Conservation (phyloP, 2,113 vertebrate genomes). For the Anoplopoma fimbria region DNA sequence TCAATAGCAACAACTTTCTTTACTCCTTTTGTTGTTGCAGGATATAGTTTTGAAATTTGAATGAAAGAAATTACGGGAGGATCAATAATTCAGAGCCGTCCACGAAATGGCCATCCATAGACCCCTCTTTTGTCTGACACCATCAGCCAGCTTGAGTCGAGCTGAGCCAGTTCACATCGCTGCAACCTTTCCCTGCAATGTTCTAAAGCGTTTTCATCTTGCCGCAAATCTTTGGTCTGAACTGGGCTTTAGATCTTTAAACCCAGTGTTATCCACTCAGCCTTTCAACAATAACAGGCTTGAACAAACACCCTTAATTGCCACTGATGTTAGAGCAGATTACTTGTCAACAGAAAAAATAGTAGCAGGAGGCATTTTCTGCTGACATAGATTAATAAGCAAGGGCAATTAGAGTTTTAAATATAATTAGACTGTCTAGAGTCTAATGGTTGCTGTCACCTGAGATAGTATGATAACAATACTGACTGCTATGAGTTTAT, state of each 20-base stretch:
- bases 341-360: constrained; percentile 45
- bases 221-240: not conserved
- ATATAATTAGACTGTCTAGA: constrained; percentile 35
- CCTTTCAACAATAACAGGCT: constrained; percentile 8
- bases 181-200: not conserved
- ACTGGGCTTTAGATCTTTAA: constrained; percentile 4
- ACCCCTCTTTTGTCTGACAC: too few relatives aligned
- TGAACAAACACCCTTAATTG: constrained; percentile 16
- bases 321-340: constrained; percentile 19
- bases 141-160: not conserved
- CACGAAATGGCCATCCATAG: too few relatives aligned
- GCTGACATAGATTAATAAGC: constrained; percentile 42
- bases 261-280: not conserved
- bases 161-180: not conserved
- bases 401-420: constrained; percentile 29
- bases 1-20: not conserved
- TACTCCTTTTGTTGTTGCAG: too few relatives aligned
- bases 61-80: too few relatives aligned
- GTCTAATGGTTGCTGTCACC: constrained; percentile 45
- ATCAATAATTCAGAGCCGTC: too few relatives aligned
- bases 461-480: constrained; percentile 59
- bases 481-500: constrained; percentile 50
- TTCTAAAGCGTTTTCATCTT: not conserved
- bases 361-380: constrained; percentile 26
- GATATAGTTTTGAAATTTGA: too few relatives aligned